phyloP scores from a whole-genome alignment of 2,113 vertebrate species.

The Coptodon bakossiorum region DNA sequence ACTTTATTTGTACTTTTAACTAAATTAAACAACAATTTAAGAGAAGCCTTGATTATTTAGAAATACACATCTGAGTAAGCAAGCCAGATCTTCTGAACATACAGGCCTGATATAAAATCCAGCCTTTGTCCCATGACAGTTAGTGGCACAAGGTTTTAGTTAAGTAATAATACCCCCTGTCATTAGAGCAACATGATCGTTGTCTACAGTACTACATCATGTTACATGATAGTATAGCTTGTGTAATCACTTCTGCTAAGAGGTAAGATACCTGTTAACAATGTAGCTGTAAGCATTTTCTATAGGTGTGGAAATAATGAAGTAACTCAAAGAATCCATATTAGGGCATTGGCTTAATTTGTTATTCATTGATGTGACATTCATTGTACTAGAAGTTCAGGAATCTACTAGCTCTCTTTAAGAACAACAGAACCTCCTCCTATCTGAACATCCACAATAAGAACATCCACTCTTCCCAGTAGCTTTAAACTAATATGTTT shows the following conservation, averaged over 20 bases:
- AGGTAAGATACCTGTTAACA: background rate
- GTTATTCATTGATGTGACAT: background rate
- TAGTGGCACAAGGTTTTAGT: conserved; percentile 1
- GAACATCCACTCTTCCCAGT: background rate
- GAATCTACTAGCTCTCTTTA: background rate
- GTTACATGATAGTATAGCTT: conserved; percentile 5
- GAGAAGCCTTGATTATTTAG: background rate
- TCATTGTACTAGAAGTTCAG: background rate
- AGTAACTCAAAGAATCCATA: background rate
- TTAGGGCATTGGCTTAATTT: fast-evolving
- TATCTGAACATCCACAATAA: background rate
- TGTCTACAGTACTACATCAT: background rate
- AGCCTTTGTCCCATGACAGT: background rate
- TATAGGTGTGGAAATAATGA: background rate
- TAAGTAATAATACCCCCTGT: conserved; percentile 28
- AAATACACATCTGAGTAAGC: background rate
- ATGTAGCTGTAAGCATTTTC: background rate
- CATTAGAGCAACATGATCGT: background rate
- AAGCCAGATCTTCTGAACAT: background rate
- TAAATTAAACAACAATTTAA: background rate
- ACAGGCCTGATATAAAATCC: background rate
- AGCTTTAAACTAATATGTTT: background rate
- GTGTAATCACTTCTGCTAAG: background rate
- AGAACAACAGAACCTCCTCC: background rate
- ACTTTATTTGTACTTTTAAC: background rate